Base-by-base conservation (phyloP, 2,888 invertebrate species). In the Apamea monoglypha region DNA sequence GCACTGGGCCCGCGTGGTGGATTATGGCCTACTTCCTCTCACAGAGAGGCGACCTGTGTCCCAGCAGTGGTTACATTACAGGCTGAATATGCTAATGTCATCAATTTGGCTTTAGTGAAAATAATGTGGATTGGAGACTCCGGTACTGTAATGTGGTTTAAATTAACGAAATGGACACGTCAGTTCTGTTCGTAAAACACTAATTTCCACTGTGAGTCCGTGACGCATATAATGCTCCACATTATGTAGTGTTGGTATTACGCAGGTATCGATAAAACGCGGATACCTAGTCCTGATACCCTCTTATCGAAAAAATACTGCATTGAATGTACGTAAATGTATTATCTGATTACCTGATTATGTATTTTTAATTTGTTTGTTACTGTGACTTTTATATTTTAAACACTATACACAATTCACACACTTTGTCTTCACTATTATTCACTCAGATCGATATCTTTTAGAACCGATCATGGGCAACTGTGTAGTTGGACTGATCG, bases 261-360 rank as follows among this genome's bases (percentile, higher is more conserved):
- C 76, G 66, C 69, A 82, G 69, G 76, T 89, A 91, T 89, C 82
- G 89, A 92, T 92, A 84, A 89, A 88, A 87, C 79, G 84, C 47
- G 32, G 25, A 88, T 89, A 87, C 79, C 64, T 50, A 47, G 64
- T 80, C n/a, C 68, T 83, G 83, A 82, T 88, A 87, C 32, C 73
- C 14, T 18, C 50, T 82, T 91, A 91, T 91, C 76, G 64, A 32
- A 47, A 74, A 90, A 93, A 91, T 92, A 86, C 93, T 93, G 95
- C 95, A 95, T 93, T 94, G 93, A 89, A 94, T 93, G 92, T 94
- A 93, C 95, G 95, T 91, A 93, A 83, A 91, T 88, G 76, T 79
- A 88, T 92, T 93, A 94, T 94, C 93, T 77, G 21, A 82, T 81
- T 82, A 87, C 85, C 78, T 85, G 89, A 92, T 92, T 89, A 92